These are phyloP conservation scores for Cerastis leucographa DNA, from an alignment of 2,888 invertebrate species.

Conservation along the genomic window DNA sequence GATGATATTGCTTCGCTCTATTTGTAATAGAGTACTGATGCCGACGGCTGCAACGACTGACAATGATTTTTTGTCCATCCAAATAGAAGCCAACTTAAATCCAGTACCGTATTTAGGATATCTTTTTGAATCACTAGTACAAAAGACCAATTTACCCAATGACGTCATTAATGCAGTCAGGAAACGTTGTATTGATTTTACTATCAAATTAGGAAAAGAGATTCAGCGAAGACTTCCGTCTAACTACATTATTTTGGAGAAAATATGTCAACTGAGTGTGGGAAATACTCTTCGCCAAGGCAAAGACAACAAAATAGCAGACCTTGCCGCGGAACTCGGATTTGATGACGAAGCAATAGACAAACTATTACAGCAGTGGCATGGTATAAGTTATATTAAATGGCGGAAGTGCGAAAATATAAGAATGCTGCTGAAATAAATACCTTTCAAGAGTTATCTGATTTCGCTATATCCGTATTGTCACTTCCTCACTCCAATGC, in stretches of 20 bases:
- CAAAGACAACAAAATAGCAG: conserved; percentile 2
- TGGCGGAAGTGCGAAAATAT: conserved; percentile 7
- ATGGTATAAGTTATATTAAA: background rate
- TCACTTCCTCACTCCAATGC: conserved; percentile 12
- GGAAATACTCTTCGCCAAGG: conserved; percentile 6
- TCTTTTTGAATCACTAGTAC: conserved; percentile 51
- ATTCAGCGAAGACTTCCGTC: conserved; percentile 5
- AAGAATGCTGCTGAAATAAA: conserved; percentile 5
- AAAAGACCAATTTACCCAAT: conserved; percentile 5
- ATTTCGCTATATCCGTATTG: conserved; percentile 7
- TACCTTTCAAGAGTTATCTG: conserved; percentile 8
- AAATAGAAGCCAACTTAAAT: conserved; percentile 47
- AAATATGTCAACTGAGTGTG: conserved; percentile 4
- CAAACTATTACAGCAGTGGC: conserved; percentile 8
- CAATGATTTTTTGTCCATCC: conserved; percentile 50
- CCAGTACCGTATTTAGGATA: conserved; percentile 54
- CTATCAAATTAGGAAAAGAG: background rate
- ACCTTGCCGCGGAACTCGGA: background rate
- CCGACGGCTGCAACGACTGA: conserved; percentile 55
- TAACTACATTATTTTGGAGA: conserved; percentile 2
- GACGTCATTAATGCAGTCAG: conserved; percentile 2
- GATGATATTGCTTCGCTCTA: conserved; percentile 5
- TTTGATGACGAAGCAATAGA: conserved; percentile 1
- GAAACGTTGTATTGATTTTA: conserved; percentile 2
- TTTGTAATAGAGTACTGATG: conserved; percentile 37